Evolutionary conservation across 1,140 invertebrate genomes (phyloP), one percentile per base, ranked within the genome.

Genomic region (Pseudomyrmex concolor): DNA sequence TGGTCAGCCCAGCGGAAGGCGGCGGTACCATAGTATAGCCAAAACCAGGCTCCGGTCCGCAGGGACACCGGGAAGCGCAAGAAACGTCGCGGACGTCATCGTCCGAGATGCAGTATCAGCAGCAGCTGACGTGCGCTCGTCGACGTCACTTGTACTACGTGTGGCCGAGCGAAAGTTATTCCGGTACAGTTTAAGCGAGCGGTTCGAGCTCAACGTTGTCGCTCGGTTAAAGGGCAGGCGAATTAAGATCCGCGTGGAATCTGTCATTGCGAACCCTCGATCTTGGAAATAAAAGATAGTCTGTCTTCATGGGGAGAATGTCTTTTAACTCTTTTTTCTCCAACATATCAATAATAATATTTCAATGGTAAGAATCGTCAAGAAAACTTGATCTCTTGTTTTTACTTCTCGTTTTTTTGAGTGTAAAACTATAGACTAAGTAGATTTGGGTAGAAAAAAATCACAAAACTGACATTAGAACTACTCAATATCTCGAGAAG

Each of bases 11-110:
- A 55, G 89, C 87, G 34, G 92, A 93, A 87, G 90, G 89, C 67
- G 91, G 91, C 55, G 92, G 92, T 78, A 93, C 92, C 78, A 92
- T 93, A 89, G 92, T 93, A 90, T 93, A 93, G 90, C 92, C 82
- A 83, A 85, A 89, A 63, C 60, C 77, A 73, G 85, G 80, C 13
- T 22, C 12, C 76, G 66, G 17, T 70, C 48, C 25, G 48, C 87
- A 43, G 51, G 73, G 57, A 51, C 70, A 83, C 9, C 73, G 74
- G 62, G 87, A 80, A 72, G 50, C 67, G 73, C 85, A 89, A 19
- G 43, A 68, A 25, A 62, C 70, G 64, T 84, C 77, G 70, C 87
- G 67, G 70, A 59, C 10, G 3, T 51, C 50, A 51, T 51, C 84
- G 51, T 59, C 88, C 54, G 82, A 89, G 66, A 57, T 67, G 77